phyloP scores from a whole-genome alignment of 1,140 invertebrate genomes.

The Glossosoma conforme region DNA sequence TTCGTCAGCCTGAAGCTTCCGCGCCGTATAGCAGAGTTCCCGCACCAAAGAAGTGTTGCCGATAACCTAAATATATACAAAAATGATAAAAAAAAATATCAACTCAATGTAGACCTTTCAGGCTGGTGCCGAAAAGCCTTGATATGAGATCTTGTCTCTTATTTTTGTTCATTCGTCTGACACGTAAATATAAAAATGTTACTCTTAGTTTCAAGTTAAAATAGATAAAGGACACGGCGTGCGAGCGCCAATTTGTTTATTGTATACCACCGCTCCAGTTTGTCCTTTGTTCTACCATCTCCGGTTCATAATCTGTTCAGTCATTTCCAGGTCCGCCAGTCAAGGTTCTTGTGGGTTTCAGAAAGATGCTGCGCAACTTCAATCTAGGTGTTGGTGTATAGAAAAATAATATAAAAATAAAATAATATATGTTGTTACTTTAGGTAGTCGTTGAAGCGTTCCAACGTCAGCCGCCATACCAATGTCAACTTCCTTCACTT shows the following conservation, averaged over 20 bases:
- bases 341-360: too few relatives aligned
- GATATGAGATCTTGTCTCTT: not conserved
- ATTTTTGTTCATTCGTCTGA: not conserved
- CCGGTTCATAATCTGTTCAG: too few relatives aligned
- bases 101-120: not conserved
- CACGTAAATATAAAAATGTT: too few relatives aligned
- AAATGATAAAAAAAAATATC: conserved; percentile 3
- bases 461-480: conserved; percentile 95
- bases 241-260: too few relatives aligned
- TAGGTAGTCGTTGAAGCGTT: conserved; percentile 89
- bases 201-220: too few relatives aligned
- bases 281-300: too few relatives aligned
- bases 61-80: conserved; percentile 59
- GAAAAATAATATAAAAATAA: conserved; percentile 1
- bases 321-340: too few relatives aligned
- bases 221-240: too few relatives aligned
- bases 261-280: too few relatives aligned
- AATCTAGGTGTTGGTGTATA: too few relatives aligned
- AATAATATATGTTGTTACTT: too few relatives aligned
- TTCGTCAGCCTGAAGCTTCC: conserved; percentile 77
- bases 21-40: conserved; percentile 82
- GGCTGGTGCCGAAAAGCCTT: not conserved
- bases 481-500: conserved; percentile 81
- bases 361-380: too few relatives aligned
- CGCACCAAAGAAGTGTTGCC: conserved; percentile 82